Conservation (phyloP, 2,888 invertebrate species). For the Barypeithes pellucidus region DNA sequence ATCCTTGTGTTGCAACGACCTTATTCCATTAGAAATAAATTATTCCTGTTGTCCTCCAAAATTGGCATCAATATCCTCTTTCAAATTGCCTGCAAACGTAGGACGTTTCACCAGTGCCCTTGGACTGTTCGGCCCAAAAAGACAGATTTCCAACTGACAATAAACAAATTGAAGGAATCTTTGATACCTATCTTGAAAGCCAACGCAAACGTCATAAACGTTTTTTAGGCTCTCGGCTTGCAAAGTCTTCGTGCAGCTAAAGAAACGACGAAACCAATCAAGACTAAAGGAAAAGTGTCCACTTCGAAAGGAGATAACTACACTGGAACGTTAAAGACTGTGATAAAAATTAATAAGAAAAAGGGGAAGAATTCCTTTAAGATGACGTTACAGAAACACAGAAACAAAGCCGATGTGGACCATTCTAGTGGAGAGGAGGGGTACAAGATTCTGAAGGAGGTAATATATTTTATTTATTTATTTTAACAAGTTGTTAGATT, state of each 20-base stretch:
- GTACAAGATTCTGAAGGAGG: conserved; percentile 76
- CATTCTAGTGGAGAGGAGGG: conserved; percentile 73
- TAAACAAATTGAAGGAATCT: too few relatives aligned
- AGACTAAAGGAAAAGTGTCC: conserved; percentile 55
- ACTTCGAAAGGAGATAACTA: conserved; percentile 70
- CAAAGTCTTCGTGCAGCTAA: conserved; percentile 84
- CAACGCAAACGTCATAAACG: too few relatives aligned
- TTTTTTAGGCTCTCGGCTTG: conserved; percentile 78
- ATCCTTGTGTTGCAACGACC: too few relatives aligned
- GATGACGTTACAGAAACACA: conserved; percentile 85
- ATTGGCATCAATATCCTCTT: too few relatives aligned
- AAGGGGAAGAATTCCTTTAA: conserved; percentile 82
- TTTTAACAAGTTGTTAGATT: too few relatives aligned
- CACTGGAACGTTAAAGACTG: conserved; percentile 88
- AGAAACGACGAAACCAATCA: conserved; percentile 72
- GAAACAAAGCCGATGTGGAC: conserved; percentile 65
- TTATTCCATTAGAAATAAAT: too few relatives aligned
- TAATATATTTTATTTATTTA: conserved; percentile 68
- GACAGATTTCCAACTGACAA: too few relatives aligned
- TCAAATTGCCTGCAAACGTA: too few relatives aligned
- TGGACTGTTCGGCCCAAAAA: too few relatives aligned
- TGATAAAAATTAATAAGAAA: conserved; percentile 85
- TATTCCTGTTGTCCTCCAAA: too few relatives aligned
- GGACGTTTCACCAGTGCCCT: too few relatives aligned
- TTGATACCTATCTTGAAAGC: too few relatives aligned